phyloP scores from a whole-genome alignment of 2,888 invertebrate species.

The Callosobruchus maculatus region DNA sequence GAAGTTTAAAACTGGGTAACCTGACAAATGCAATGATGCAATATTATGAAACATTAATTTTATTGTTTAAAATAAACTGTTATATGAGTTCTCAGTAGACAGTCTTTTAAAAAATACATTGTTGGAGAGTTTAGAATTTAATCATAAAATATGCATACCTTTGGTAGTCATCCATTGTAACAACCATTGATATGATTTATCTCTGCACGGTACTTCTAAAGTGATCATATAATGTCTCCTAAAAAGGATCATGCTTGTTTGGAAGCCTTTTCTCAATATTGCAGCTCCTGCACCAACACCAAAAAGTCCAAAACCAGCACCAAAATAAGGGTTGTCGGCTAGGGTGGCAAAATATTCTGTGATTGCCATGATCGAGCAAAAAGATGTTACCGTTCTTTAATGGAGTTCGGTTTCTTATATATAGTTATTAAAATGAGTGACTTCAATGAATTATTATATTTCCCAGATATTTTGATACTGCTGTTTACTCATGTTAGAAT shows the following conservation, averaged over 20 bases:
- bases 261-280: constrained; percentile 75
- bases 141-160: constrained; percentile 10
- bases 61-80: no score
- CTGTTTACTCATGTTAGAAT: no score
- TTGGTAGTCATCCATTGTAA: constrained; percentile 91
- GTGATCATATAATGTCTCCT: constrained; percentile 93
- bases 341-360: constrained; percentile 68
- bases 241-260: constrained; percentile 68
- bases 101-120: no score
- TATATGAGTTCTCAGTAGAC: no score
- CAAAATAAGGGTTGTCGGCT: constrained; percentile 93
- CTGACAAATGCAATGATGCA: no score
- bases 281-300: constrained; percentile 92
- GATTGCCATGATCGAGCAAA: constrained; percentile 61
- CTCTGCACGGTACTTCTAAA: constrained; percentile 91
- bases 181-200: constrained; percentile 96
- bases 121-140: no score
- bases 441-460: neutral
- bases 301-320: constrained; percentile 94
- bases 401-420: no score
- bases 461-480: neutral
- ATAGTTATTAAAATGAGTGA: no score
- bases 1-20: no score
- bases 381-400: no score
- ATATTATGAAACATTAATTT: no score